Conservation (phyloP, 2,888 invertebrate genomes). For the Oeneis ivallda region DNA sequence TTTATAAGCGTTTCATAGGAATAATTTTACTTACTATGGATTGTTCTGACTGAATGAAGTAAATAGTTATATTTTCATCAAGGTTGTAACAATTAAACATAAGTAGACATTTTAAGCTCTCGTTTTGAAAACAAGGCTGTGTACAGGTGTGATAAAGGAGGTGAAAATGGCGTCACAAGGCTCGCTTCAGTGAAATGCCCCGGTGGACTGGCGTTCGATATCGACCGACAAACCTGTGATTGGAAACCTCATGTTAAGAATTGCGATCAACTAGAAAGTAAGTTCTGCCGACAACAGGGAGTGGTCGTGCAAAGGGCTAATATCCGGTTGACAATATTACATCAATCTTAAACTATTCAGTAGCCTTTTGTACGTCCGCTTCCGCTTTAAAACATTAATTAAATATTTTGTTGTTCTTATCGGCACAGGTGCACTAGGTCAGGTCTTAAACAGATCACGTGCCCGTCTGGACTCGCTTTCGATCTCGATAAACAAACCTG, state of each 20-base stretch:
- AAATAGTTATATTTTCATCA: not conserved
- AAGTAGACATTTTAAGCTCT: constrained; percentile 20
- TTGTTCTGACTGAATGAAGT: not conserved
- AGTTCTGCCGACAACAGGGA: constrained; percentile 81
- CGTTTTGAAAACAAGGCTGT: constrained; percentile 67
- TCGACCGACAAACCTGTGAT: constrained; percentile 96
- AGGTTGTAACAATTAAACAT: not conserved
- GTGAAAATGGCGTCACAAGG: constrained; percentile 92
- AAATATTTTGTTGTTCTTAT: constrained; percentile 78
- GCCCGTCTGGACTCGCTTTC: constrained; percentile 98
- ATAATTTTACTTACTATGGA: not conserved
- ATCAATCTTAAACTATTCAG: constrained; percentile 34
- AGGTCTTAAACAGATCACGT: constrained; percentile 97
- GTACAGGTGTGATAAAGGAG: constrained; percentile 95
- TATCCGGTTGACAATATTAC: constrained; percentile 50
- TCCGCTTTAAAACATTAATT: constrained; percentile 65
- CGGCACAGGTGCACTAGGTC: constrained; percentile 94
- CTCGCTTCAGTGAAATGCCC: constrained; percentile 95
- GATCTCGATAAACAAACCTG: constrained; percentile 99
- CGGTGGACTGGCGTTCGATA: constrained; percentile 95
- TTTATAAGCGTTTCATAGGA: too few relatives aligned
- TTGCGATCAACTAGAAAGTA: constrained; percentile 96
- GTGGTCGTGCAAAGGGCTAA: constrained; percentile 73
- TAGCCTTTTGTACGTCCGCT: constrained; percentile 73
- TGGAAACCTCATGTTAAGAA: constrained; percentile 98